A percentile compares a stretch with the other conserved stretches of the same genome.
phyloP scores from a whole-genome alignment of 2,113 vertebrate genomes.

The Paralichthys olivaceus region DNA sequence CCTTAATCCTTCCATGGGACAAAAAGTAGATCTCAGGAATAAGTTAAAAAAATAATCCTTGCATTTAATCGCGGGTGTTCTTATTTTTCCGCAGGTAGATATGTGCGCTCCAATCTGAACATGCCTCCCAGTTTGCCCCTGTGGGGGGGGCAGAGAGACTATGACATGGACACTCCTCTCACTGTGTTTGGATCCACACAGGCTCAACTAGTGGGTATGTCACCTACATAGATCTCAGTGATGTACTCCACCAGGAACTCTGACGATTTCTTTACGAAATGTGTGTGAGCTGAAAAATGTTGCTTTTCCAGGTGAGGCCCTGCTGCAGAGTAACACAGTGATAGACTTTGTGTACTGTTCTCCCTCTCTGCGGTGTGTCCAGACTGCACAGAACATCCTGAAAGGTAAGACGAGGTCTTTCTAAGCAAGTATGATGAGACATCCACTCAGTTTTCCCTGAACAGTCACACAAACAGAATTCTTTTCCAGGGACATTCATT shows the following conservation, averaged over 20 bases:
- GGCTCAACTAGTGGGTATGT: constrained; percentile 87
- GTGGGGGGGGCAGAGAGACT: constrained; percentile 91
- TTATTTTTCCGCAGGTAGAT: constrained; percentile 84
- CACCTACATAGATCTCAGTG: not conserved
- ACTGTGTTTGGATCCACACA: constrained; percentile 94
- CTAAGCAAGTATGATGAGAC: not conserved
- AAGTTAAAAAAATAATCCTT: not conserved
- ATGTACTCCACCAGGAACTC: not conserved
- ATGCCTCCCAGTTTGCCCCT: constrained; percentile 92
- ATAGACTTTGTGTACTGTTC: constrained; percentile 93
- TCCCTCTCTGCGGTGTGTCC: constrained; percentile 92
- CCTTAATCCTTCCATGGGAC: not conserved
- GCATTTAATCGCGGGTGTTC: not conserved
- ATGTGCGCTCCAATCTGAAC: constrained; percentile 93
- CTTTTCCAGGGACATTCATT: not conserved
- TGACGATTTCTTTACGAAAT: not conserved
- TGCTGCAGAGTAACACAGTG: constrained; percentile 89
- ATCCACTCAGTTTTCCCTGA: not conserved
- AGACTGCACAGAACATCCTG: constrained; percentile 95
- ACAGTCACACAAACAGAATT: no score
- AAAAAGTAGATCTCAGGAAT: not conserved
- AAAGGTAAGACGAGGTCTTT: constrained; percentile 82
- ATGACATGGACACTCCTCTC: constrained; percentile 93
- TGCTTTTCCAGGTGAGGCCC: constrained; percentile 87
- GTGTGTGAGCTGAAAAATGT: not conserved